Evolutionary conservation across 2,113 vertebrate species (phyloP).

Genomic region (Microcebus lehilahytsara): DNA sequence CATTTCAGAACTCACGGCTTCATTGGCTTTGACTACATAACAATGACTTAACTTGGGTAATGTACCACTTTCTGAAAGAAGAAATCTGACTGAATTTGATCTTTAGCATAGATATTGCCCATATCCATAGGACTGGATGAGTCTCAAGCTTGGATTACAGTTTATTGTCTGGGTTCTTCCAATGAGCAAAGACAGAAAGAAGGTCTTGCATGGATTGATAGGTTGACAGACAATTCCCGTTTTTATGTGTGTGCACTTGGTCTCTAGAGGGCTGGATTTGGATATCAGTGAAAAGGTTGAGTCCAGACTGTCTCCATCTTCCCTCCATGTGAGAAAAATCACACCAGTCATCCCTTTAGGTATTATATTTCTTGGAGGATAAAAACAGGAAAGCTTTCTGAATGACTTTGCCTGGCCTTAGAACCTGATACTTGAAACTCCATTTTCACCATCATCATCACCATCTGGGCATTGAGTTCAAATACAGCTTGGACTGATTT

Average conservation of each 20-base stretch:
- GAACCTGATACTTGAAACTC: slow-evolving; percentile 76
- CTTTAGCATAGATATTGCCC: background rate
- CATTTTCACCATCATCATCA: background rate
- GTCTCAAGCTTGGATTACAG: background rate
- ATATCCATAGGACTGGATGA: background rate
- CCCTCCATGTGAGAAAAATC: slow-evolving; percentile 62
- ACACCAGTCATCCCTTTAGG: slow-evolving; percentile 45
- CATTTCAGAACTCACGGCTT: background rate
- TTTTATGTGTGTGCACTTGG: background rate
- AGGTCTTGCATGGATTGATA: too few species aligned
- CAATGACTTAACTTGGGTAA: background rate
- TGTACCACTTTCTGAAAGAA: background rate
- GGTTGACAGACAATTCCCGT: background rate
- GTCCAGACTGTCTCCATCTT: slow-evolving; percentile 42
- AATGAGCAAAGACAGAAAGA: background rate
- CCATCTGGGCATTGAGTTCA: slow-evolving; percentile 69
- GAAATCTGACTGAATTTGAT: background rate
- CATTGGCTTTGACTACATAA: background rate
- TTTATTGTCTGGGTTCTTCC: background rate
- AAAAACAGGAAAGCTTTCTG: slow-evolving; percentile 35
- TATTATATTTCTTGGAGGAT: slow-evolving; percentile 59
- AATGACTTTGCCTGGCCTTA: slow-evolving; percentile 74
- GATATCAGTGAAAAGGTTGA: background rate
- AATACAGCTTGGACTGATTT: slow-evolving; percentile 73
- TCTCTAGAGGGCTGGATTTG: slow-evolving; percentile 30